Conservation (phyloP, 2,888 invertebrate genomes). For the Chouioia cunea region DNA sequence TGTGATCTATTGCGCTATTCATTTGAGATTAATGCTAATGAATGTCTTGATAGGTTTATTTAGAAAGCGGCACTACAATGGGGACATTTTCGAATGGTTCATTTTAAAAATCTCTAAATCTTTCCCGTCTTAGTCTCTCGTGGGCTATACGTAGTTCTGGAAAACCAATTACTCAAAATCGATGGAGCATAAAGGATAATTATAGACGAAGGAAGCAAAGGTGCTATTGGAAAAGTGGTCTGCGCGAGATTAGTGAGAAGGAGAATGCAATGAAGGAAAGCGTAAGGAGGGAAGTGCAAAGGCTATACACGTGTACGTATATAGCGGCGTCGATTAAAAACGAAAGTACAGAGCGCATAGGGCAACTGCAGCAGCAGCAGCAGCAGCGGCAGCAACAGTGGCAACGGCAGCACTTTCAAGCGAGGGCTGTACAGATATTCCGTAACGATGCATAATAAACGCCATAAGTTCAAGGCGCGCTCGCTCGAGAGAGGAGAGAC, state of each 20-base stretch:
- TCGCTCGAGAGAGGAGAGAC: constrained; percentile 38
- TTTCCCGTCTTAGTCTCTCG: no score
- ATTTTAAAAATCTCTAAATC: no score
- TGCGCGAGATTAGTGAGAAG: constrained; percentile 1
- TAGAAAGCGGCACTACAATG: no score
- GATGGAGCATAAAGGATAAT: constrained; percentile 5
- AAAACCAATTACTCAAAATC: constrained; percentile 21
- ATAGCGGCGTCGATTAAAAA: constrained; percentile 28
- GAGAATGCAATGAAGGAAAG: constrained; percentile 36
- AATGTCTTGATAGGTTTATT: no score
- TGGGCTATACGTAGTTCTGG: no score
- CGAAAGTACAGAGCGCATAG: constrained; percentile 32
- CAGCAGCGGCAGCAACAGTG: constrained; percentile 26
- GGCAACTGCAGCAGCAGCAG: not conserved
- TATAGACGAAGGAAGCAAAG: not conserved
- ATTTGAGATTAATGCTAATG: no score
- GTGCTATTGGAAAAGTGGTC: constrained; percentile 17
- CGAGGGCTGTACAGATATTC: constrained; percentile 53
- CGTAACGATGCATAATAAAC: constrained; percentile 57
- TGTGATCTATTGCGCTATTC: no score
- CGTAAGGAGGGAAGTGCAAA: constrained; percentile 35
- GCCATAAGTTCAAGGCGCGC: constrained; percentile 55
- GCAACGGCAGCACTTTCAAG: constrained; percentile 47
- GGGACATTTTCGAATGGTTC: no score
- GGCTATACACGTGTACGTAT: not conserved